Evolutionary conservation across 2,113 vertebrate species (phyloP), one percentile per base, ranked within the genome.

Genomic region (Delphinapterus leucas): DNA sequence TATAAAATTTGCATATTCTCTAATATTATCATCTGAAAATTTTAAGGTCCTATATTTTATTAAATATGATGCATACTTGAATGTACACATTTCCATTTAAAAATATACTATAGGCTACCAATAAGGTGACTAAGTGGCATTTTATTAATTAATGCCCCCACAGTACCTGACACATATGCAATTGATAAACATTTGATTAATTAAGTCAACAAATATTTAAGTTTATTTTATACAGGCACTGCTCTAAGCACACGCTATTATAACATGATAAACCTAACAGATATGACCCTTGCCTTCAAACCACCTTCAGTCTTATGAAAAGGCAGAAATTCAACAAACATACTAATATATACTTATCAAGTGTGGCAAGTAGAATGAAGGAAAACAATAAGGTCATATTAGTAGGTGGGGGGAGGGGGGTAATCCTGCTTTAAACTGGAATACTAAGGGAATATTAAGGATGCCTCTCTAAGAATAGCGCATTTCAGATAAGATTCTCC

Each of bases 61-160:
- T 79, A 90, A 90, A 90, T 28, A 81, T 70, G 77, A 88, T 71
- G 2, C 33, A 90, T 76, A 84, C 31, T 55, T 90, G 18, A 12
- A 87, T 88, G 10, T 44, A 79, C 2, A 93, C 23, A 93, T 80
- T 97, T 92, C 63, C 74, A 93, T 79, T 95, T 92, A 60, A 89
- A 91, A 76, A 95, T n/a, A 13, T 33, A 77, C 31, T 55, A 93
- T 5, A 90, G 41, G 26, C 81, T 95, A 79, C n/a, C n/a, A 93
- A 81, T 65, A 84, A 23, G 5, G n/a, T 96, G 44, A 88, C 63
- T 88, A 74, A 68, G 8, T 68, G 7, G 21, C 13, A 89, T 76
- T 92, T 96, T 84, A 93, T 79, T 85, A 49, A 68, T 88, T 23
- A 88, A 70, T 17, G 14, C 6, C 5, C 20, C 65, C 9, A 71